Evolutionary conservation across 1,140 invertebrate genomes (phyloP), one percentile per base, ranked within the genome.

Genomic region (Diuraphis noxia): DNA sequence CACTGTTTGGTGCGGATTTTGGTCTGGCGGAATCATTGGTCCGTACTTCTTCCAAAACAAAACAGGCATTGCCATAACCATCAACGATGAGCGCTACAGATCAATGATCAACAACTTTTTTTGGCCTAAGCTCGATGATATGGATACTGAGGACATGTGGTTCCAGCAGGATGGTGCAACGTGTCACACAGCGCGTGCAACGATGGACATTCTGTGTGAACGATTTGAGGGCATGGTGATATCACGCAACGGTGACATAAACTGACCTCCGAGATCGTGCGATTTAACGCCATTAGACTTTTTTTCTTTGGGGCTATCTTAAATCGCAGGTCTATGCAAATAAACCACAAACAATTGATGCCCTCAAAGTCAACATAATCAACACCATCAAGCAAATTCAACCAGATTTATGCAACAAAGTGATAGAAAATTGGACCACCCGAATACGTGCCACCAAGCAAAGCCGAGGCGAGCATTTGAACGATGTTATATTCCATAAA

Each of bases 11-110:
- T 38, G 77, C 7, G 77, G 77, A 81, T 81, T 81, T 38, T 81
- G 77, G 17, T 38, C 77, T 25, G 17, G 36, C 23, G 36, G 36
- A 38, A 34, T 77, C n/a, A 77, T 7, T 9, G n/a, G 25, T 43
- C 41, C 9, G 77, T 81, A 81, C 17, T 81, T 81, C 36, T 19
- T 81, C 23, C 36, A 81, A 81, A 81, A 88, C 21, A 34, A 63
- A 36, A 30, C 19, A 17, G 10, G n/a, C 8, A 21, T 34, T n/a
- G 93, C 93, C 93, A 92, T 92, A 34, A 88, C 52, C 13, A 17
- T 63, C 8, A 88, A 72, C 8, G 34, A 34, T 4, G 21, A n/a
- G 34, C 49, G 46, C 17, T 52, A 72, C 23, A 46, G 46, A 88
- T 13, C 25, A 10, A 88, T 56, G 49, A 85, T 85, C 0, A 46